A percentile compares a stretch with the other conserved stretches of the same genome.
Conservation (phyloP, 1,140 invertebrate species). For the Mya arenaria region DNA sequence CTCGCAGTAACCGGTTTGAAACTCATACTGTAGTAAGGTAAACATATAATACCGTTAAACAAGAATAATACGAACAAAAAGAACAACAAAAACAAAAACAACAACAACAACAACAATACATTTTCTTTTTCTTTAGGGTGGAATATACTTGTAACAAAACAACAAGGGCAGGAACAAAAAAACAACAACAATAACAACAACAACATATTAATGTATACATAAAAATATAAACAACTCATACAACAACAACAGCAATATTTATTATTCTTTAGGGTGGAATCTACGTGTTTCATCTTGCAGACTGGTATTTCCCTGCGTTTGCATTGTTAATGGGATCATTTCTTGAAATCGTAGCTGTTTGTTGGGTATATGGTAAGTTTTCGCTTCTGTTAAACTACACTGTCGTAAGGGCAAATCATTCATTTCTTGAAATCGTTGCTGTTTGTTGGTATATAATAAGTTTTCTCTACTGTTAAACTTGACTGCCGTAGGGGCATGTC, state of each 20-base stretch:
- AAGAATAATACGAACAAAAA: no score
- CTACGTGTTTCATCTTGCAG: not conserved
- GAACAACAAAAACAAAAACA: no score
- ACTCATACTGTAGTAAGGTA: no score
- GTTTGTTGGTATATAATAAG: no score
- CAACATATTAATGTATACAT: not conserved
- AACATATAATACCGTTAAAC: no score
- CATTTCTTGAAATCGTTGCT: not conserved
- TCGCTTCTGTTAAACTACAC: not conserved
- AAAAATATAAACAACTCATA: not conserved
- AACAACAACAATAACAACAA: not conserved
- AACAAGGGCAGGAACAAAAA: not conserved
- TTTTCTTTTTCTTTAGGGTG: not conserved
- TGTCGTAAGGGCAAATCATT: not conserved
- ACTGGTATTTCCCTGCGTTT: not conserved
- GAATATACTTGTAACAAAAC: not conserved
- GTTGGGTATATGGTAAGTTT: conserved; percentile 8
- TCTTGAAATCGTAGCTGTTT: not conserved
- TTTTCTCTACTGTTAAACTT: no score
- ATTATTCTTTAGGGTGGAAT: not conserved
- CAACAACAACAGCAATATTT: not conserved
- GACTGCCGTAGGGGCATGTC: no score
- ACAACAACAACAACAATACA: not conserved
- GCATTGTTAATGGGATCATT: not conserved
- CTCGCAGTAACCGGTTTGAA: no score